A percentile compares a stretch with the other conserved stretches of the same genome.
These are phyloP conservation scores for Knipowitschia caucasica DNA, from an alignment of 2,797 vertebrate species.

Conservation along the genomic window DNA sequence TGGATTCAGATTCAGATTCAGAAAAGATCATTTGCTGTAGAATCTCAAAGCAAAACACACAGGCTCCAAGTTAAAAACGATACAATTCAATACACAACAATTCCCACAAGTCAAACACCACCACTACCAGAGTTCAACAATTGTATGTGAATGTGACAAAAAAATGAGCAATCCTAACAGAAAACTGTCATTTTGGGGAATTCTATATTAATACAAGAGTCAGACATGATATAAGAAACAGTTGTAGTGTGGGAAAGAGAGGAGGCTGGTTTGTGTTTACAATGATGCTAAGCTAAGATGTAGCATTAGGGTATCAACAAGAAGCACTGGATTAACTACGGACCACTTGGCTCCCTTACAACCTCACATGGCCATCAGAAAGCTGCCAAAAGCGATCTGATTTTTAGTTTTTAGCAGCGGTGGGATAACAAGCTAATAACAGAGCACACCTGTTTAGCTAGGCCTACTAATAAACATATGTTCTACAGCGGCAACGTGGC, in stretches of 20 bases:
- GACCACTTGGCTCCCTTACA: background rate
- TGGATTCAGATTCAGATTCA: too few relatives aligned
- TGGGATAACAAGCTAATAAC: background rate
- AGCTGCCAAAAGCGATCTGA: background rate
- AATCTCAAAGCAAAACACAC: too few relatives aligned
- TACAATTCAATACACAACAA: too few relatives aligned
- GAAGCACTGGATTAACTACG: constrained; percentile 3
- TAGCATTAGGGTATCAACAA: constrained; percentile 4
- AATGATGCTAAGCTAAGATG: constrained; percentile 7
- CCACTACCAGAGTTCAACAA: too few relatives aligned
- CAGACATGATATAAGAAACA: background rate
- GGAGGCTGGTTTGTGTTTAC: constrained; percentile 24
- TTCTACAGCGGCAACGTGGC: constrained; percentile 14
- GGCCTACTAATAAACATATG: constrained; percentile 53
- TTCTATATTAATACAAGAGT: too few relatives aligned
- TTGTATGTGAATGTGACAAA: too few relatives aligned
- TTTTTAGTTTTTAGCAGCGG: background rate
- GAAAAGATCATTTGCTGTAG: too few relatives aligned
- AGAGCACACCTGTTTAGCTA: constrained; percentile 18
- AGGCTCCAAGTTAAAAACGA: too few relatives aligned
- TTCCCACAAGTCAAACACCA: too few relatives aligned
- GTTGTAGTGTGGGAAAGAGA: constrained; percentile 39
- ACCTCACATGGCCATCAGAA: background rate
- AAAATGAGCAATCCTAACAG: too few relatives aligned
- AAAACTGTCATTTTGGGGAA: too few relatives aligned